Base-by-base conservation (phyloP, 2,888 invertebrate genomes). In the Mythimna ferrago region DNA sequence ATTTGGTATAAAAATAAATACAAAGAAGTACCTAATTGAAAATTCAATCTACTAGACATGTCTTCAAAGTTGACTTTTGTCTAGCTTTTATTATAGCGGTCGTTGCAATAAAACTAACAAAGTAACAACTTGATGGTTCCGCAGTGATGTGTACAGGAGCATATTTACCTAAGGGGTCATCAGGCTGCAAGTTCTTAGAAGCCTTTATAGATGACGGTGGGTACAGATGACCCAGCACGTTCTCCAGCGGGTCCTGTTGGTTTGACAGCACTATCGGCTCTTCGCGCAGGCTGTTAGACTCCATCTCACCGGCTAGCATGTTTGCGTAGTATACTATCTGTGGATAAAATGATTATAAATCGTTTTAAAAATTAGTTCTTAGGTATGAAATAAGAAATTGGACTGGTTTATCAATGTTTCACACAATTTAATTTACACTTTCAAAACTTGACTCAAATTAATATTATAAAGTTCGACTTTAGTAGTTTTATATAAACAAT, bases 261-360 rank as follows among this genome's bases (percentile, higher is more conserved):
- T 92, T 94, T 0, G 93, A 86, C 60, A 95, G 89, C 67, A 95
- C 95, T 48, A 95, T 92, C 4, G 97, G 96, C 81, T 97, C 97
- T 74, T 97, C 97, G 6, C 97, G 92, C 26, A 97, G 92, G 11
- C 97, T 97, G 44, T 97, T 97, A 0, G 97, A 94, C 89, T 98
- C 98, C 92, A 98, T 94, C 71, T 97, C 97, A 2, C 99, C 99
- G 4, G 98, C 98, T 83, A 98, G 90, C 92, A 99, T 98, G 91
- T 98, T 98, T 19, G 99, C 99, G 93, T 98, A 99, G 92, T 98
- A 98, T 53, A 98, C 96, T 93, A 98, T 98, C 98, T 98, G 91
- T 66, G 92, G 54, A 32, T 68, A 21, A n/a, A 5, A 61, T 11
- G 5, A 35, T 35, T 32, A 57, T 54, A 5, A 54, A 14, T 14